phyloP scores from a whole-genome alignment of 2,113 vertebrate species.

The Rhinogobius similis region DNA sequence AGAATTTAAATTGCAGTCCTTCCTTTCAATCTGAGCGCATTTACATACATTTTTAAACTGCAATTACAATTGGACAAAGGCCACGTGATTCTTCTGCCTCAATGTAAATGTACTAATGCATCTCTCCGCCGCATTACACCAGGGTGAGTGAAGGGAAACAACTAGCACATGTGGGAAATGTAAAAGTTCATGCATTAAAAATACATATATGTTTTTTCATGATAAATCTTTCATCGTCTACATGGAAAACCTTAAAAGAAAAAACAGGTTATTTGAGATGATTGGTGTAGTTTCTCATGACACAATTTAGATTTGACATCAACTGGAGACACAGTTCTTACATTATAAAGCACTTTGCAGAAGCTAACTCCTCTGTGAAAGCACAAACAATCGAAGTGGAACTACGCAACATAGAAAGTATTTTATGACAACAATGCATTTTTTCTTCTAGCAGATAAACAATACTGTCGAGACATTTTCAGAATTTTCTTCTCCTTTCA shows the following conservation, averaged over 20 bases:
- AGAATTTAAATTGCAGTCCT: background rate
- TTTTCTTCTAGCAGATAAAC: background rate
- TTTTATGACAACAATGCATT: background rate
- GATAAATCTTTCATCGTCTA: background rate
- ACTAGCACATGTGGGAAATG: background rate
- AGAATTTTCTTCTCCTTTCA: too few species aligned
- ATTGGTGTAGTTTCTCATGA: background rate
- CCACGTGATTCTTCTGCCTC: background rate
- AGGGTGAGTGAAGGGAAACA: background rate
- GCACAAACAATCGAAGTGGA: background rate
- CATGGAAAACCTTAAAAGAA: conserved; percentile 1
- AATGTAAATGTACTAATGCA: background rate
- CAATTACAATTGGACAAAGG: background rate
- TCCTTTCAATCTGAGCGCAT: background rate
- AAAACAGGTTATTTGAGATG: conserved; percentile 6
- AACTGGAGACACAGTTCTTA: background rate
- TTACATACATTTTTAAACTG: conserved; percentile 6
- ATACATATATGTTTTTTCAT: conserved; percentile 11
- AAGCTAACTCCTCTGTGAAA: background rate
- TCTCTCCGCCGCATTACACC: background rate
- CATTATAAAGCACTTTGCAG: background rate
- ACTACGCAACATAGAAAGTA: background rate
- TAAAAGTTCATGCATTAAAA: conserved; percentile 10
- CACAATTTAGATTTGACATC: background rate
- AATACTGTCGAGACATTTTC: background rate